phyloP scores from a whole-genome alignment of 2,888 invertebrate species.

The Apocheima hispidaria region DNA sequence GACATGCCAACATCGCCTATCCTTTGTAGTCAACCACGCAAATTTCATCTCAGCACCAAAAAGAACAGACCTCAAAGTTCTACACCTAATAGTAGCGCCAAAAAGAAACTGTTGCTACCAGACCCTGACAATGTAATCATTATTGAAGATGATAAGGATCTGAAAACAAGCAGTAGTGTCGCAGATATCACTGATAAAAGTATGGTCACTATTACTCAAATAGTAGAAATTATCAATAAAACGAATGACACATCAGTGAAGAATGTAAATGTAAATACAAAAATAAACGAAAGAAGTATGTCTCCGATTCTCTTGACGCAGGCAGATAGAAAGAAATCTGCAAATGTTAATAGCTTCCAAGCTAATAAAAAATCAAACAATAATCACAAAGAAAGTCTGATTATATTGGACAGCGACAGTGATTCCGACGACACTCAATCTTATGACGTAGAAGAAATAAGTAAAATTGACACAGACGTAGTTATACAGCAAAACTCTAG shows the following conservation, averaged over 20 bases:
- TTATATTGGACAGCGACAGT: conserved; percentile 75
- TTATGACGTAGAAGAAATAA: conserved; percentile 53
- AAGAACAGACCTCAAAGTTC: conserved; percentile 54
- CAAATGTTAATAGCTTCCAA: conserved; percentile 37
- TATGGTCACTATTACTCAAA: conserved; percentile 78
- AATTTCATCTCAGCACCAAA: conserved; percentile 61
- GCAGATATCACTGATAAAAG: conserved; percentile 65
- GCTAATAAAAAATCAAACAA: conserved; percentile 18
- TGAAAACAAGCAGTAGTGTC: conserved; percentile 41
- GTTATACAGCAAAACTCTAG: conserved; percentile 22
- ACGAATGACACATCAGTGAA: conserved; percentile 48
- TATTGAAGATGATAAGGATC: conserved; percentile 35
- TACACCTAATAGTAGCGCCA: conserved; percentile 53
- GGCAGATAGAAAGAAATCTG: conserved; percentile 59
- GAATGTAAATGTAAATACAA: conserved; percentile 10
- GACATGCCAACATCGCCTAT: conserved; percentile 67
- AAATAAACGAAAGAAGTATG: conserved; percentile 57
- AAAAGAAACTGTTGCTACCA: conserved; percentile 54
- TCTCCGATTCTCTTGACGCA: conserved; percentile 77
- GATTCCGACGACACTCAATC: conserved; percentile 64
- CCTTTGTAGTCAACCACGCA: conserved; percentile 65
- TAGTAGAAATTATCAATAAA: conserved; percentile 78
- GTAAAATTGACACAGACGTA: conserved; percentile 27
- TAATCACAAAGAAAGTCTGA: conserved; percentile 58
- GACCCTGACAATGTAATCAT: conserved; percentile 41